These are phyloP conservation scores for Odocoileus hemionus DNA, from an alignment of 2,113 vertebrate genomes.

Conservation along the genomic window DNA sequence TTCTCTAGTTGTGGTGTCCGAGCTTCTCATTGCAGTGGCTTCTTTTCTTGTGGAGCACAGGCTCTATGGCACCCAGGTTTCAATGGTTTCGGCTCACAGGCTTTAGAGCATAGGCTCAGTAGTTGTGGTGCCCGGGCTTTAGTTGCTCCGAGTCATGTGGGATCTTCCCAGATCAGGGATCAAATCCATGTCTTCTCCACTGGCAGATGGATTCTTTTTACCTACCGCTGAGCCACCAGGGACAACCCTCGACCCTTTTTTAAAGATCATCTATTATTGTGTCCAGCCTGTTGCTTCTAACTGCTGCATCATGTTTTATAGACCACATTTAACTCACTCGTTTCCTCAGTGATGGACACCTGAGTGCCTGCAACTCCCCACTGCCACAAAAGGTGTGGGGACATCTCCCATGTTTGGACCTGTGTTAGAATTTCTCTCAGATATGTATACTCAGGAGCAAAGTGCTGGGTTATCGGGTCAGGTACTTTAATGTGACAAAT, in stretches of 20 bases:
- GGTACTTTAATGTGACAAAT: background rate
- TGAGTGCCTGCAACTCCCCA: background rate
- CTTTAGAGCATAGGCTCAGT: background rate
- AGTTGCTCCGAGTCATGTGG: background rate
- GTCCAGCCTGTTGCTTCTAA: background rate
- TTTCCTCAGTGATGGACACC: background rate
- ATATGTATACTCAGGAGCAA: background rate
- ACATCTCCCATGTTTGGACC: background rate
- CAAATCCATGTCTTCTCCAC: background rate
- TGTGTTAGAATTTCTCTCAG: background rate
- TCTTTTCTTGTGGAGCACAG: background rate
- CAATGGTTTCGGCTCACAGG: background rate
- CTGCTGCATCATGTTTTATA: background rate
- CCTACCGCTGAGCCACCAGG: background rate
- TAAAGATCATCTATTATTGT: background rate
- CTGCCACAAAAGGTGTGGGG: background rate
- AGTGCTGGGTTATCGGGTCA: background rate
- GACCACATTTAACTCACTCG: background rate
- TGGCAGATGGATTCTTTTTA: background rate
- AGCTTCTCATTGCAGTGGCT: background rate
- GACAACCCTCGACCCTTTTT: background rate
- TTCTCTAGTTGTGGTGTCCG: background rate
- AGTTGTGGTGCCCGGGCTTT: background rate
- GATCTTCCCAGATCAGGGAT: background rate
- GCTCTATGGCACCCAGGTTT: background rate